Percentiles rank a stretch among this genome's conserved stretches.
phyloP scores from a whole-genome alignment of 1,140 invertebrate species.

The Sinella curviseta region DNA sequence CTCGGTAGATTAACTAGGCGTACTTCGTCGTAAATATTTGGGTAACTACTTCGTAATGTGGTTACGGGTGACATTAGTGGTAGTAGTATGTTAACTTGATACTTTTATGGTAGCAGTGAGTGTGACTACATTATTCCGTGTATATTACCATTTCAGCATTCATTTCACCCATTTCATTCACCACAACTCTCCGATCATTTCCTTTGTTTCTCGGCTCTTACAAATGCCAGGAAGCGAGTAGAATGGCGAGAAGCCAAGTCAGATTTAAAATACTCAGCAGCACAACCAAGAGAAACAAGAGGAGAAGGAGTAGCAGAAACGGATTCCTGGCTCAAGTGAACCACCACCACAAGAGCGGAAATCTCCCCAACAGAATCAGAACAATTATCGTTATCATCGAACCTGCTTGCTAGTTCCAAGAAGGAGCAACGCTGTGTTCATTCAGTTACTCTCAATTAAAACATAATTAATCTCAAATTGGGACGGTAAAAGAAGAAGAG shows the following conservation, averaged over 20 bases:
- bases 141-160: not conserved
- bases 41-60: not conserved
- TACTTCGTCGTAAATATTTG: not conserved
- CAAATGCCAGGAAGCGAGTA: not conserved
- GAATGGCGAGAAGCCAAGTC: constrained; percentile 1
- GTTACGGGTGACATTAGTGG: constrained; percentile 9
- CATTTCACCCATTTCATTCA: not conserved
- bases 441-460: constrained; percentile 14
- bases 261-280: not conserved
- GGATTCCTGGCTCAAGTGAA: not conserved
- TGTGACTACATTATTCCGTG: not conserved
- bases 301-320: not conserved
- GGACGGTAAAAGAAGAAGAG: not conserved
- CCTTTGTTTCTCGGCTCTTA: not conserved
- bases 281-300: not conserved
- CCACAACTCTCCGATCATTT: not conserved
- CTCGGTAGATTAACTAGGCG: not conserved
- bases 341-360: not conserved
- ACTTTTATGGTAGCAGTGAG: not conserved
- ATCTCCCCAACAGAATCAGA: not conserved
- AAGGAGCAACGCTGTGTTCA: not conserved
- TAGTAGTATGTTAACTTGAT: not conserved
- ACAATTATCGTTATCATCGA: not conserved
- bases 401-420: not conserved
- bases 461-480: not conserved